Evolutionary conservation across 2,797 vertebrate species (phyloP), one percentile per base, ranked within the genome.

Genomic region (Ctenopoma multispine): DNA sequence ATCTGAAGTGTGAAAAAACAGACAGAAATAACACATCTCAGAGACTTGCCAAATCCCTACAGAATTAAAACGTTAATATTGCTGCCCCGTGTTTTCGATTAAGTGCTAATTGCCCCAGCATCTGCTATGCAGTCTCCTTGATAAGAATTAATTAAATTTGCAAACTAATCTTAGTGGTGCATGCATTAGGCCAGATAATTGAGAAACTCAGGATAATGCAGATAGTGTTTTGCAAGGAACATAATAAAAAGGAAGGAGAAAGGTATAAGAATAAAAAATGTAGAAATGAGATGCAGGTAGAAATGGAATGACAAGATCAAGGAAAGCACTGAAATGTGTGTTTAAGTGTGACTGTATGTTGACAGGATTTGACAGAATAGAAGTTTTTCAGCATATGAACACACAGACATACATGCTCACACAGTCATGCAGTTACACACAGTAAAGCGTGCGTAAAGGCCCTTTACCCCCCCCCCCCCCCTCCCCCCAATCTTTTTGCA

Each of bases 121-220:
- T 94, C 93, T 93, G 93, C 89, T 94, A 85, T 90, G 82, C 83
- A 82, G 92, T 85, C 92, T 92, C 87, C 92, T 94, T 94, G 93
- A 95, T 94, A 94, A 94, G 93, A 93, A 94, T 94, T 93, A 94
- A 95, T 95, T 94, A 93, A 90, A 94, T 94, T 92, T 93, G 93
- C 90, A 90, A 93, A 94, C 90, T 92, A 93, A 95, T 94, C 93
- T 90, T 92, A 88, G 88, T 88, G 90, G 90, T 81, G 87, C 89
- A 92, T 89, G 89, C 89, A 90, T 91, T 86, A 90, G 87, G 86
- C 83, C 85, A 90, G 91, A 94, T 92, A 92, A 92, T 85, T 91
- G 87, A 89, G 90, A 81, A 90, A 82, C 87, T 75, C 21, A 53
- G 85, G 87, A 92, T 91, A 89, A 87, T 84, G 77, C 54, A 91